Evolutionary conservation across 2,113 vertebrate genomes (phyloP).

Genomic region (Propithecus coquereli): DNA sequence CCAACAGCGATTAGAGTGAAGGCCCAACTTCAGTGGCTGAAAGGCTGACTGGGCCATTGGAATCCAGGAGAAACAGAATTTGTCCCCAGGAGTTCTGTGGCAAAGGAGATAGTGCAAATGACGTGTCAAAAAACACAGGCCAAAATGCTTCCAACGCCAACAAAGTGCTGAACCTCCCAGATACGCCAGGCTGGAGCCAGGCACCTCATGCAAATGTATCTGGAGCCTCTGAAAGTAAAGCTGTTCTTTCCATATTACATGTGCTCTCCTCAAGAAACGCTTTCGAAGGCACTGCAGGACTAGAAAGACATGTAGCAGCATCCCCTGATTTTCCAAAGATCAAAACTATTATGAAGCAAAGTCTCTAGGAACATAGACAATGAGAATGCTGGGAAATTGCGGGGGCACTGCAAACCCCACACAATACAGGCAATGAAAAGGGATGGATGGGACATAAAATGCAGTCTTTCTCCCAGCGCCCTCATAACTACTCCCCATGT

Average conservation of each 20-base stretch:
- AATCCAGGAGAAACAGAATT: background rate
- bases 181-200: background rate
- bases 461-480: background rate
- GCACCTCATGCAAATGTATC: background rate
- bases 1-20: background rate
- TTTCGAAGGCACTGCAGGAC: background rate
- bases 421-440: rapidly evolving
- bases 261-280: background rate
- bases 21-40: background rate
- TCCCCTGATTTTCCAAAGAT: background rate
- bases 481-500: background rate
- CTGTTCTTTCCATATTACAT: background rate
- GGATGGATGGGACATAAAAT: background rate
- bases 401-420: background rate
- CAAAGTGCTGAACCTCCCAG: background rate
- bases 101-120: background rate
- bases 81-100: background rate
- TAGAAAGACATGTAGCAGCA: background rate
- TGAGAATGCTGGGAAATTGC: background rate
- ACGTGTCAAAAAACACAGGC: background rate
- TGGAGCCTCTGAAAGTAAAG: background rate
- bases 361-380: background rate
- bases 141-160: background rate
- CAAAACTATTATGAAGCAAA: background rate
- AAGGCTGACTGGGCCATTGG: background rate